A percentile compares a stretch with the other conserved stretches of the same genome.
phyloP scores from a whole-genome alignment of 2,113 vertebrate genomes.

The Cyprinodon tularosa region DNA sequence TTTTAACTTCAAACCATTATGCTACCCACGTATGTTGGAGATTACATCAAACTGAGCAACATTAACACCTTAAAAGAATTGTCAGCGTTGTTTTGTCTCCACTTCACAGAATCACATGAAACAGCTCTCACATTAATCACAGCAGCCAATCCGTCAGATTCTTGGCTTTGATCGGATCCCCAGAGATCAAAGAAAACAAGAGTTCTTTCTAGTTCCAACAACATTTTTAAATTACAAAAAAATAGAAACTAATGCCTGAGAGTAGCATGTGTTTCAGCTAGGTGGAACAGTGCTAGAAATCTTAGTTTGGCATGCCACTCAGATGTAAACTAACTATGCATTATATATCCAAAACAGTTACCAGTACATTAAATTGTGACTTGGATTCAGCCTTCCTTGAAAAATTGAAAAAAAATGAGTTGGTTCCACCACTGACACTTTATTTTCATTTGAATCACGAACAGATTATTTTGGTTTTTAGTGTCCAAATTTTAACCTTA shows the following conservation, averaged over 20 bases:
- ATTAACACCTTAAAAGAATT: constrained; percentile 8
- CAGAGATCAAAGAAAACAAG: constrained; percentile 4
- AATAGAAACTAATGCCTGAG: background rate
- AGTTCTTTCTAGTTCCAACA: background rate
- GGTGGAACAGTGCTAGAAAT: background rate
- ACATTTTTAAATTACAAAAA: background rate
- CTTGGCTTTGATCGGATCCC: background rate
- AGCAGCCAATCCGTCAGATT: background rate
- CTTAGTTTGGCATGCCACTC: background rate
- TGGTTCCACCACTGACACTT: background rate
- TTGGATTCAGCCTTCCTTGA: too few relatives aligned
- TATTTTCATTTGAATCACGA: background rate
- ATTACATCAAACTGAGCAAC: constrained; percentile 4
- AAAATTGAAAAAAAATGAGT: too few relatives aligned
- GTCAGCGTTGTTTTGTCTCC: background rate
- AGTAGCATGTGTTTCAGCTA: background rate
- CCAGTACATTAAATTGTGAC: too few relatives aligned
- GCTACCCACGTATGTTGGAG: background rate
- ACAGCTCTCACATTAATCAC: constrained; percentile 2
- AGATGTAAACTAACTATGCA: background rate
- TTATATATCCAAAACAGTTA: background rate
- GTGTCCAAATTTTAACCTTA: too few relatives aligned
- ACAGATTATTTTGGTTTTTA: background rate
- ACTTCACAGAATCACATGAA: background rate
- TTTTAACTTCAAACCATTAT: background rate